These are phyloP conservation scores for Laothoe populi DNA, from an alignment of 2,888 invertebrate genomes.

Conservation along the genomic window DNA sequence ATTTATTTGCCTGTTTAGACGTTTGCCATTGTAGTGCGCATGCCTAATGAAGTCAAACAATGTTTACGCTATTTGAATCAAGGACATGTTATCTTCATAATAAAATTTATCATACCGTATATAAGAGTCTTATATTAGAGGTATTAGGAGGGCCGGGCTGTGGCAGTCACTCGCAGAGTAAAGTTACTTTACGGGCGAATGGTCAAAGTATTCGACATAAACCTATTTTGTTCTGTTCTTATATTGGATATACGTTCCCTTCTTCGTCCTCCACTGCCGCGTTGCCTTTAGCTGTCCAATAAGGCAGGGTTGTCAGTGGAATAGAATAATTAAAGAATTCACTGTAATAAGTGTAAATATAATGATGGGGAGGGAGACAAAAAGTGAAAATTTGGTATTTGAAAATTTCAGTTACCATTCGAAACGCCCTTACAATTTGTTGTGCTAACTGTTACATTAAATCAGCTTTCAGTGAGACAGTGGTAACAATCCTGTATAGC, in stretches of 20 bases:
- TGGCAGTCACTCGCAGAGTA: conserved; percentile 71
- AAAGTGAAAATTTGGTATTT: no score
- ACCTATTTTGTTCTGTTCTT: conserved; percentile 85
- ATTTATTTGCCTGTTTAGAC: conserved; percentile 31
- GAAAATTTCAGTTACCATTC: no score
- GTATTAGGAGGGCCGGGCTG: conserved; percentile 40
- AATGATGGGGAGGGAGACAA: no score
- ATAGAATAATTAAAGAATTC: background rate
- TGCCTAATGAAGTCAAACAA: conserved; percentile 7
- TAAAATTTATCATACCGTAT: conserved; percentile 39
- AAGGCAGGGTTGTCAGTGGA: conserved; percentile 62
- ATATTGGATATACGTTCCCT: conserved; percentile 83
- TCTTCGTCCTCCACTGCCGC: conserved; percentile 63
- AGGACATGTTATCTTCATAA: conserved; percentile 30
- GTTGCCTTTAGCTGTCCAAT: conserved; percentile 69
- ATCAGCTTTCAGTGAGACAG: no score
- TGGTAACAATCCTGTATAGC: no score
- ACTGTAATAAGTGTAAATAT: background rate
- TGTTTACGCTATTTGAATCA: conserved; percentile 7
- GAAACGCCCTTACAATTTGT: no score
- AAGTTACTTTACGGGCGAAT: conserved; percentile 82
- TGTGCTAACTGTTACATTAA: no score
- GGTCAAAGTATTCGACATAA: conserved; percentile 85
- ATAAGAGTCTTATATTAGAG: conserved; percentile 31
- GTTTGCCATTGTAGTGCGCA: conserved; percentile 8